Evolutionary conservation across 2,113 vertebrate genomes (phyloP).

Genomic region (Phylloscopus whistleri): DNA sequence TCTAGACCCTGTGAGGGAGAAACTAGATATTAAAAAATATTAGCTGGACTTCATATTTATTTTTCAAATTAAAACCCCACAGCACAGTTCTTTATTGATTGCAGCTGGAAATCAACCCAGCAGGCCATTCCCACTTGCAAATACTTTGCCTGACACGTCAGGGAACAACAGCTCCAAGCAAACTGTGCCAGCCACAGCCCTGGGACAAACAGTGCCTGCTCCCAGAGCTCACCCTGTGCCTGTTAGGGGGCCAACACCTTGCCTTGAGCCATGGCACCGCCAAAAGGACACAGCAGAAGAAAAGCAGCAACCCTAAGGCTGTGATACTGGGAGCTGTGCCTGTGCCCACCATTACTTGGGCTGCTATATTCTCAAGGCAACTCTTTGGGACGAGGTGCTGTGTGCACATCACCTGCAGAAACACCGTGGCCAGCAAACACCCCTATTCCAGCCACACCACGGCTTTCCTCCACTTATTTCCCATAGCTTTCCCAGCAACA

Average conservation of each 20-base stretch:
- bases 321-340: accelerated
- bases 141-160: background rate
- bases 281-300: background rate
- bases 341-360: too few relatives aligned
- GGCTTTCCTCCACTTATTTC: background rate
- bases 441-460: accelerated
- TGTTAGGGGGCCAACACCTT: background rate
- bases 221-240: accelerated
- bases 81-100: background rate
- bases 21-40: background rate
- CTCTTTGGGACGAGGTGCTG: background rate
- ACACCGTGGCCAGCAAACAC: accelerated
- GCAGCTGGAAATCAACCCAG: background rate
- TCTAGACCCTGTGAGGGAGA: background rate
- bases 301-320: background rate
- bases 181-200: background rate
- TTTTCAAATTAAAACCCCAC: background rate
- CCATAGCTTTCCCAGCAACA: background rate
- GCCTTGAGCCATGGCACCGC: accelerated
- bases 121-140: background rate
- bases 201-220: background rate
- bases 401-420: background rate
- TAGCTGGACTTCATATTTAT: background rate
- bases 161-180: background rate
- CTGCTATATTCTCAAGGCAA: background rate